These are phyloP conservation scores for Amia ocellicauda DNA, from an alignment of 2,113 vertebrate species.

Conservation along the genomic window DNA sequence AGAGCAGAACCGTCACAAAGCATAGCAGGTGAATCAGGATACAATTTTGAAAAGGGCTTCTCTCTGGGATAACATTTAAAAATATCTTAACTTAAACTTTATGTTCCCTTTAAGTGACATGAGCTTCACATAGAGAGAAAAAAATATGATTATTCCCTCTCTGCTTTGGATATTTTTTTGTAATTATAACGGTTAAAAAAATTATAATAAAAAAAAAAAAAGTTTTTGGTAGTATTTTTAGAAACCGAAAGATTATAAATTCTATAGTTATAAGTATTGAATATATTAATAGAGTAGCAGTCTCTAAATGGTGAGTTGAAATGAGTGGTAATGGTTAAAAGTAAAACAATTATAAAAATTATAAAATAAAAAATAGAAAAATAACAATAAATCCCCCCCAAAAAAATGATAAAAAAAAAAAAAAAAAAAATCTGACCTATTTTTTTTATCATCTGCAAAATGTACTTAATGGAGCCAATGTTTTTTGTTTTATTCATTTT, in stretches of 20 bases:
- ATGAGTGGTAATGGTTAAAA: slow-evolving; percentile 57
- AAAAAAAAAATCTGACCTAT: slow-evolving; percentile 9
- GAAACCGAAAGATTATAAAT: slow-evolving; percentile 48
- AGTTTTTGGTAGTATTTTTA: slow-evolving; percentile 53
- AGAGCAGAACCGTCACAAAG: too few species aligned
- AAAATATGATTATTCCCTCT: slow-evolving; percentile 12
- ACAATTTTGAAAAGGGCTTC: too few species aligned
- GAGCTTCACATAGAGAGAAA: slow-evolving; percentile 1
- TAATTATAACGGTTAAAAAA: slow-evolving; percentile 10
- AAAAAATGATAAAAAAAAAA: slow-evolving; percentile 10
- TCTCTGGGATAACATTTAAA: too few species aligned
- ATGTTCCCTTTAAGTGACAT: not conserved
- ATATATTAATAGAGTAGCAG: slow-evolving; percentile 58
- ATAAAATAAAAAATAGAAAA: slow-evolving; percentile 26
- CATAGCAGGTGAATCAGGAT: too few species aligned
- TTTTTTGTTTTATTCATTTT: too few species aligned
- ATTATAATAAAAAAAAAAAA: slow-evolving; percentile 40
- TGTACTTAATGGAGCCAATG: slow-evolving; percentile 52
- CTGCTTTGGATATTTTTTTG: slow-evolving; percentile 7
- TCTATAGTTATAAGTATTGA: slow-evolving; percentile 61
- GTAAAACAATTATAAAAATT: slow-evolving; percentile 25
- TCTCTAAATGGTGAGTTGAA: slow-evolving; percentile 58
- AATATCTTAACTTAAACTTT: not conserved
- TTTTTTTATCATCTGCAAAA: slow-evolving; percentile 44
- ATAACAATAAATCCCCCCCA: slow-evolving; percentile 7